phyloP scores from a whole-genome alignment of 2,113 vertebrate species.

The Petromus typicus region DNA sequence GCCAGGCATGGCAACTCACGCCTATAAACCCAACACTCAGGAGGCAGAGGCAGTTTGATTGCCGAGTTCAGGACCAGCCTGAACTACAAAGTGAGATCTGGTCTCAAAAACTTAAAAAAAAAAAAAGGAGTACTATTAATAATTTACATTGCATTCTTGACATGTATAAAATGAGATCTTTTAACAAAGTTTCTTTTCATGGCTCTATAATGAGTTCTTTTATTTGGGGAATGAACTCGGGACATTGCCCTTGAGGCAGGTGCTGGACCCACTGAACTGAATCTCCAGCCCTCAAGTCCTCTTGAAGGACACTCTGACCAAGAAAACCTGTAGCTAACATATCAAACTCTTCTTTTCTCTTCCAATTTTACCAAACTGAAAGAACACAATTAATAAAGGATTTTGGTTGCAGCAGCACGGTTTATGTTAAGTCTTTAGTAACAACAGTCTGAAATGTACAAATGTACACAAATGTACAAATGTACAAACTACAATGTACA shows the following conservation, averaged over 20 bases:
- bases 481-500: neutral
- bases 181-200: conserved; percentile 8
- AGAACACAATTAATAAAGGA: neutral
- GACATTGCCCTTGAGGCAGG: too few relatives aligned
- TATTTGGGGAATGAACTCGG: too few relatives aligned
- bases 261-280: too few relatives aligned
- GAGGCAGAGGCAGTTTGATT: too few relatives aligned
- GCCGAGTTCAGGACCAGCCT: too few relatives aligned
- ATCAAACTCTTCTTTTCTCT: conserved; percentile 30
- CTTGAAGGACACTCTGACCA: neutral
- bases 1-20: too few relatives aligned
- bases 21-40: too few relatives aligned
- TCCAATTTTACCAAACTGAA: conserved; percentile 46
- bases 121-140: neutral
- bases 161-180: neutral
- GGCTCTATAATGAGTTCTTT: conserved; percentile 17
- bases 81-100: too few relatives aligned
- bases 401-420: neutral
- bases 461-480: too few relatives aligned
- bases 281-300: too few relatives aligned
- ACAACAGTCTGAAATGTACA: conserved; percentile 9
- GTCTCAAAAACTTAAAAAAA: too few relatives aligned
- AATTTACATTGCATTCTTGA: conserved; percentile 38
- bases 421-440: neutral
- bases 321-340: conserved; percentile 22